phyloP scores from a whole-genome alignment of 2,797 vertebrate genomes.

The Margarornis squamiger region DNA sequence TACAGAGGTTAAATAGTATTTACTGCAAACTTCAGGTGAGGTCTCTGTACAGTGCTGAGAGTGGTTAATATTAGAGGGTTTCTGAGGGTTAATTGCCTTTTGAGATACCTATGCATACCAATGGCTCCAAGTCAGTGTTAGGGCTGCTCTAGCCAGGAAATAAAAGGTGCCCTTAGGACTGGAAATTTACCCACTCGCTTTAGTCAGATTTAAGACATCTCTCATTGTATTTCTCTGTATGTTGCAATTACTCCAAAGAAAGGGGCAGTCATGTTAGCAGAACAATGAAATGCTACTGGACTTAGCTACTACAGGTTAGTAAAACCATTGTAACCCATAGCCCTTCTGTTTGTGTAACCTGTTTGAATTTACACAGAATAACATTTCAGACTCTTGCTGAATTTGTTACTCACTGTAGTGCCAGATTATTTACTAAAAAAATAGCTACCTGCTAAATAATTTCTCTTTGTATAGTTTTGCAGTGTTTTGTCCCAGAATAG shows the following conservation, averaged over 20 bases:
- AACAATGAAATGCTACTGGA: rapidly evolving
- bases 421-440: neutral
- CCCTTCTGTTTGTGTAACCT: neutral
- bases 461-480: neutral
- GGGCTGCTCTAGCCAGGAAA: neutral
- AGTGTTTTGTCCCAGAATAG: neutral
- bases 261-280: neutral
- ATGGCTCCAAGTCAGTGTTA: neutral
- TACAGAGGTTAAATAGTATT: neutral
- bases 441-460: neutral
- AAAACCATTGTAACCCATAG: neutral
- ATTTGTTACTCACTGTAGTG: neutral
- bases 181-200: neutral
- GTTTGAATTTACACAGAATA: neutral
- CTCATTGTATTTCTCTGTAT: neutral
- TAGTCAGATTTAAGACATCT: neutral
- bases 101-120: neutral
- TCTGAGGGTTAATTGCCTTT: neutral
- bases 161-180: neutral
- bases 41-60: neutral
- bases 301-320: neutral
- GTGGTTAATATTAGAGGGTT: neutral
- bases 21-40: neutral
- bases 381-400: neutral
- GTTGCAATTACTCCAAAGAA: neutral